A percentile compares a stretch with the other conserved stretches of the same genome.
phyloP scores from a whole-genome alignment of 2,113 vertebrate species.

The Tragelaphus scriptus region DNA sequence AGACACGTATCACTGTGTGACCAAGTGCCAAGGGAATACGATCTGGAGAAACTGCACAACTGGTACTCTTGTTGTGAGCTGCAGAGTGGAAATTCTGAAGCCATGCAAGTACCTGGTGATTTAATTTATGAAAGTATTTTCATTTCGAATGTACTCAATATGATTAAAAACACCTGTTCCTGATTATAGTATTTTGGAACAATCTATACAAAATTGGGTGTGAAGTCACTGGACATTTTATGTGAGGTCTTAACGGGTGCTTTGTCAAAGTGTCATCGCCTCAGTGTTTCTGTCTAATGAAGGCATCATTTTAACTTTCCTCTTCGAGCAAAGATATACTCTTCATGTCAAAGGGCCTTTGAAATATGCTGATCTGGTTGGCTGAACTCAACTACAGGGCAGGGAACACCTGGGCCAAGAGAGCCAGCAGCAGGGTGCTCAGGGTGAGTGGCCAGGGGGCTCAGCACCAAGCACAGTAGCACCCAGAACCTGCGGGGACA shows the following conservation, averaged over 20 bases:
- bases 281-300: background rate
- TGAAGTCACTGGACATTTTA: background rate
- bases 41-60: background rate
- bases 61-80: background rate
- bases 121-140: slow-evolving; percentile 12
- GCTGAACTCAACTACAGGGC: background rate
- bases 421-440: background rate
- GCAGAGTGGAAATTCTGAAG: background rate
- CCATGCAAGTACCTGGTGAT: background rate
- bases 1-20: background rate
- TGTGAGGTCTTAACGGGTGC: background rate
- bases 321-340: background rate
- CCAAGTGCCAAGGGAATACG: background rate
- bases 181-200: background rate
- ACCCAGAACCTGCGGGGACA: background rate
- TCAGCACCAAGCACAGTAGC: background rate
- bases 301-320: background rate
- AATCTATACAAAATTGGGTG: background rate
- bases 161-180: background rate
- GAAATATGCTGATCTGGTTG: background rate
- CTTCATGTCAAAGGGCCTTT: background rate
- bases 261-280: background rate
- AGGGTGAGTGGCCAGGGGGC: background rate
- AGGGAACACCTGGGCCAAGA: background rate
- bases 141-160: slow-evolving; percentile 7